Evolutionary conservation across 1,140 invertebrate species (phyloP), one percentile per base, ranked within the genome.

Genomic region (Drosophila asahinai): DNA sequence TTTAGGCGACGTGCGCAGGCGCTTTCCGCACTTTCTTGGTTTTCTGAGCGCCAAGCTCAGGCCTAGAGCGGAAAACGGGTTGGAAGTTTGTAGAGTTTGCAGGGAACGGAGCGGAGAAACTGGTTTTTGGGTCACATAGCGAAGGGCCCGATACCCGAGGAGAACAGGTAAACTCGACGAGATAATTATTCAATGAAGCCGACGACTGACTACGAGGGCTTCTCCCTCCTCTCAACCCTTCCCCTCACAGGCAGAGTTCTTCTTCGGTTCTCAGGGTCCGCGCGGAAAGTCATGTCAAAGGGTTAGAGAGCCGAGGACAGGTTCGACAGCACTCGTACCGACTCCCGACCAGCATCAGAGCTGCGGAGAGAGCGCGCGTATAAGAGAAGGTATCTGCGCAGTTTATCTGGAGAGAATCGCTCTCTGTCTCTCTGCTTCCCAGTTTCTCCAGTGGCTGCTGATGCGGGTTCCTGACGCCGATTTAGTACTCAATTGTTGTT

Each of bases 401-500:
- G 27, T n/a, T 55, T 64, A 54, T 65, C 43, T 15, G n/a, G 15
- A 12, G 22, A 65, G 60, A 36, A 38, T 22, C 36, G 8, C 62
- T 30, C 47, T 59, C 43, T 54, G n/a, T 58, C 59, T 52, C 45
- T 19, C 30, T 19, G 59, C 33, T 49, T 19, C 3, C 42, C 49
- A 27, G 80, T 82, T 71, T 79, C 76, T 63, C 70, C 62, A 76
- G 70, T 83, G 83, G 72, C 67, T 77, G 67, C 67, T 89, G 64
- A 66, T 42, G 61, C 22, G 36, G 12, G 6, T 59, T 63, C 58
- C 77, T 63, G 78, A 63, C 62, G 65, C 82, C 81, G 86, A 86
- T 92, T 92, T 78, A 92, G 91, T 92, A 82, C 91, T 92, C 81
- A 91, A 84, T 92, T 92, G 91, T 92, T 92, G 79, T 92, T 90